Base-by-base conservation (phyloP, 2,113 vertebrate genomes). In the Carettochelys insculpta region DNA sequence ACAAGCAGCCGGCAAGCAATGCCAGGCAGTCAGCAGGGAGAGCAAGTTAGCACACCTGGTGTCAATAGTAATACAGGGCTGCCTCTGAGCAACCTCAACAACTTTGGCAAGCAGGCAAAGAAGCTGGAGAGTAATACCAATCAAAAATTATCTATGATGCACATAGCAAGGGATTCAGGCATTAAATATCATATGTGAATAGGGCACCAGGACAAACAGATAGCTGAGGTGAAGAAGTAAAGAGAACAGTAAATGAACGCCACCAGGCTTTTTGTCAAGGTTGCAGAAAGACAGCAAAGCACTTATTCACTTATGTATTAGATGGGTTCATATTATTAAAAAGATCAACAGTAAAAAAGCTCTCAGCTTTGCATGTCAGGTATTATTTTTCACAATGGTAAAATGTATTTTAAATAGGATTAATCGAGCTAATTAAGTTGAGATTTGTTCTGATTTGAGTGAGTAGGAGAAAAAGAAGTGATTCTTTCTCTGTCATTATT, bases 321-420 rank as follows among this genome's bases (percentile, higher is more conserved):
- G 11, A 1, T 5, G 1, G 6, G 34, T 43, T 5, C 73, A 68
- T 19, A 76, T 8, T 1, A 2, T 78, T n/a, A 25, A 4, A 12
- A 73, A 43, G 10, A 25, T 73, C 38, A 73, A 9, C 16, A 31
- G 31, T 3, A 2, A 54, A 54, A 78, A 84, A 12, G 1, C n/a
- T 6, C 13, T n/a, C 58, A 45, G 5, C 3, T 38, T 73, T 38
- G 7, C 19, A 2, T 0, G 0, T n/a, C 12, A 19, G 0, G 0
- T 43, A 25, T 13, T 43, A 22, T 6, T 22, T 2, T 19, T 90
- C 48, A 65, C 31, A 65, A 65, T n/a, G 65, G 14, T 47, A 41
- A 29, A 6, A 38, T 1, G 5, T 0, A 2, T 3, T 51, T 48
- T 4, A 14, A 48, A 16, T 13, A 73, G 38, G 68, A 73, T 43